phyloP scores from a whole-genome alignment of 2,797 vertebrate species.

The Lutjanus campechanus region DNA sequence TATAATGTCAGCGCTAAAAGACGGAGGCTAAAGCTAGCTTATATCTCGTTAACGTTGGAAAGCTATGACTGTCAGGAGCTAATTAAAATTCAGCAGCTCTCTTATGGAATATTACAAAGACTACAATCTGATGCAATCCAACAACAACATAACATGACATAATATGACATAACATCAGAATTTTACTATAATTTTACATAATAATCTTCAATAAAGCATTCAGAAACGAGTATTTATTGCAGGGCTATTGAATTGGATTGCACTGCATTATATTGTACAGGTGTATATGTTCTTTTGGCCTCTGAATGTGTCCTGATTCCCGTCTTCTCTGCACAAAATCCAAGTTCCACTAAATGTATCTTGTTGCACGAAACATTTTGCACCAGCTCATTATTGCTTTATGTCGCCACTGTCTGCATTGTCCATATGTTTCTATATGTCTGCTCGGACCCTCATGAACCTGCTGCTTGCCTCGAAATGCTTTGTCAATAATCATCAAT shows the following conservation, averaged over 20 bases:
- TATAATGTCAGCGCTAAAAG: no score
- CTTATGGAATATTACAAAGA: neutral
- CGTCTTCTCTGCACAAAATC: neutral
- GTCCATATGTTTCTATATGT: neutral
- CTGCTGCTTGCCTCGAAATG: conserved; percentile 11
- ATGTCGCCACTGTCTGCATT: neutral
- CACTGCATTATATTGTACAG: neutral
- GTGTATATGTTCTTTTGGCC: neutral
- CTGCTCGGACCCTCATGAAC: neutral
- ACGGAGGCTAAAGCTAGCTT: no score
- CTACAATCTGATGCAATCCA: neutral
- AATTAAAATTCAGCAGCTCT: neutral
- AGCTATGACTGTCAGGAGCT: neutral
- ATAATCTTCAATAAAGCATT: neutral
- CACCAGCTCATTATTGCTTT: neutral
- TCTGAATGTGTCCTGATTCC: neutral
- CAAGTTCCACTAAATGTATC: neutral
- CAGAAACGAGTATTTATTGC: neutral
- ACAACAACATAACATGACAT: neutral
- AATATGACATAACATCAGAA: neutral
- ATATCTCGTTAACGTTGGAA: no score
- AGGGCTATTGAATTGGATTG: no score
- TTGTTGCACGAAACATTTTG: neutral
- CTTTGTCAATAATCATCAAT: neutral
- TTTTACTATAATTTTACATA: neutral